phyloP scores from a whole-genome alignment of 1,140 invertebrate species.

The Vanessa atalanta region DNA sequence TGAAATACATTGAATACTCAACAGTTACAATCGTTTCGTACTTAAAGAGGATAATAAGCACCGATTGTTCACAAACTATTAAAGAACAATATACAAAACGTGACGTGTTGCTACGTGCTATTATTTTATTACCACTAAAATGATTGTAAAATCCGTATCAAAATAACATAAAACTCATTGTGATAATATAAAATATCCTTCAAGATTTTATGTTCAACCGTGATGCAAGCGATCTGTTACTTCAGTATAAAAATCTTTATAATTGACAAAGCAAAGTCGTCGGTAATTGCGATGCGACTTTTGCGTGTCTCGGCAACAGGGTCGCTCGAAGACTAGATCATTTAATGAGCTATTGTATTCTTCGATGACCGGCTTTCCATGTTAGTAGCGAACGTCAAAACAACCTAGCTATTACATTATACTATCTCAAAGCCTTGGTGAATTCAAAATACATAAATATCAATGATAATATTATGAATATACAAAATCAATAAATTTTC shows the following conservation, averaged over 20 bases:
- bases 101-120: neutral
- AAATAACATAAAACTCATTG: too few relatives aligned
- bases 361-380: conserved; percentile 13
- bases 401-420: neutral
- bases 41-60: neutral
- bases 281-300: conserved; percentile 3
- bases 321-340: conserved; percentile 10
- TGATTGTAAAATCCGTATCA: too few relatives aligned
- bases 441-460: neutral
- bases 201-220: too few relatives aligned
- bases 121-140: too few relatives aligned
- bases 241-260: neutral
- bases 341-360: conserved; percentile 29
- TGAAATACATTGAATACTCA: neutral
- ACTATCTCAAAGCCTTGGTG: neutral
- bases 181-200: too few relatives aligned
- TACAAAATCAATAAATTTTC: too few relatives aligned
- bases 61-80: neutral
- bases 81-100: neutral
- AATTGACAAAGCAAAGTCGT: neutral
- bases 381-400: neutral
- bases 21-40: neutral
- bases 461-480: neutral
- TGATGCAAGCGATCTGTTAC: neutral
- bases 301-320: conserved; percentile 24